These are phyloP conservation scores for Nephila pilipes DNA, from an alignment of 1,140 invertebrate genomes.

Conservation along the genomic window DNA sequence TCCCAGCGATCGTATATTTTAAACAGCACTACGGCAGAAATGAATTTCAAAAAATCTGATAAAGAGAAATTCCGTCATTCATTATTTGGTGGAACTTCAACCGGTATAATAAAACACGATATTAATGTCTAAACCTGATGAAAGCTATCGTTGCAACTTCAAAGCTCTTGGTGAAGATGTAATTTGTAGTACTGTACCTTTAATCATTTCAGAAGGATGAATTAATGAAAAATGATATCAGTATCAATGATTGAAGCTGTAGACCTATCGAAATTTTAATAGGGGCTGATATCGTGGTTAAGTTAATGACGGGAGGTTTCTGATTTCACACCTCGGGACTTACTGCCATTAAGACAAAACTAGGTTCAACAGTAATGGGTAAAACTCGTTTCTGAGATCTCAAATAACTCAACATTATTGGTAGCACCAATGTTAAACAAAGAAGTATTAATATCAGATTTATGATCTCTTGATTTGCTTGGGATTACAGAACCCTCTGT, in stretches of 20 bases:
- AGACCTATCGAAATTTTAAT: conserved; percentile 16
- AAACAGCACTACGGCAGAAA: too few relatives aligned
- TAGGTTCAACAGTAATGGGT: neutral
- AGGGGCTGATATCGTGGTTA: neutral
- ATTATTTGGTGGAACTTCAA: conserved; percentile 3
- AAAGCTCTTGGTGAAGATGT: neutral
- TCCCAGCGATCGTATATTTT: too few relatives aligned
- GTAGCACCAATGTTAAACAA: too few relatives aligned
- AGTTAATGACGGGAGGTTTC: neutral
- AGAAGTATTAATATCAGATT: too few relatives aligned
- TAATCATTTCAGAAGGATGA: too few relatives aligned
- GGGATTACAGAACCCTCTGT: conserved; percentile 80
- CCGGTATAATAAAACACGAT: neutral
- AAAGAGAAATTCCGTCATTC: neutral
- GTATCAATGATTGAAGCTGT: too few relatives aligned
- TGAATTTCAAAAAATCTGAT: too few relatives aligned
- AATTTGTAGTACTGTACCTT: conserved; percentile 6
- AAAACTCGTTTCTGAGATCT: too few relatives aligned
- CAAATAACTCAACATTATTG: too few relatives aligned
- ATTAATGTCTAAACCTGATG: neutral
- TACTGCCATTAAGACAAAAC: neutral
- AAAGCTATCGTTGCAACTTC: neutral
- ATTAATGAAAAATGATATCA: too few relatives aligned
- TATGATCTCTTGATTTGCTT: conserved; percentile 80
- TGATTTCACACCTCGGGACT: neutral